phyloP scores from a whole-genome alignment of 2,113 vertebrate species.

The Lamprologus lemairii region DNA sequence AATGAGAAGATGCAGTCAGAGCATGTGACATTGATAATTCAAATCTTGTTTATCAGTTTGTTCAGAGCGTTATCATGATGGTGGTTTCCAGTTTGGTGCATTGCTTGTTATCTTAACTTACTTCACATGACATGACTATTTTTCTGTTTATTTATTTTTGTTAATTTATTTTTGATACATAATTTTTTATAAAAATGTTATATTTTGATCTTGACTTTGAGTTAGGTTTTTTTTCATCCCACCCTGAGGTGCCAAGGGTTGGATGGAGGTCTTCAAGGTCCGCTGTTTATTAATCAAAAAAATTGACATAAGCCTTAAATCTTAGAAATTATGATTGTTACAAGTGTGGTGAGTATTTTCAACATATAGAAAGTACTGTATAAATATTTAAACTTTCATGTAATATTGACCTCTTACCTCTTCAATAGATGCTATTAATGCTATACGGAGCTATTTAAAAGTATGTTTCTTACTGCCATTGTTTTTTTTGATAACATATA shows the following conservation, averaged over 20 bases:
- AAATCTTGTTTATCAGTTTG: not conserved
- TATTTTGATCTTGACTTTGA: not conserved
- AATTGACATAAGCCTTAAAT: not conserved
- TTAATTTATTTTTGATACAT: not conserved
- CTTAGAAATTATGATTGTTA: not conserved
- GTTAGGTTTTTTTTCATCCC: not conserved
- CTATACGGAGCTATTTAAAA: not conserved
- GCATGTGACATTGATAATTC: not conserved
- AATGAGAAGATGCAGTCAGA: not conserved
- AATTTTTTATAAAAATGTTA: not conserved
- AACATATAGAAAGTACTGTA: not conserved
- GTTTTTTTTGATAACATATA: not conserved
- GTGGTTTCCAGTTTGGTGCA: not conserved
- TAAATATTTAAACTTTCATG: not conserved
- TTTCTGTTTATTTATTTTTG: not conserved
- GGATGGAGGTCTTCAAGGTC: not conserved
- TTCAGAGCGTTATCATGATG: not conserved
- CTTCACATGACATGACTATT: not conserved
- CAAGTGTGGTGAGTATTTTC: not conserved
- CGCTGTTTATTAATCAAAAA: not conserved
- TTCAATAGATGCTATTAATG: not conserved
- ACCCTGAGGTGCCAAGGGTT: not conserved
- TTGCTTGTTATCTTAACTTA: not conserved
- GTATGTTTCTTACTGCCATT: not conserved
- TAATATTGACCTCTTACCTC: not conserved